These are phyloP conservation scores for Microtus pennsylvanicus DNA, from an alignment of 2,113 vertebrate species.

Conservation along the genomic window DNA sequence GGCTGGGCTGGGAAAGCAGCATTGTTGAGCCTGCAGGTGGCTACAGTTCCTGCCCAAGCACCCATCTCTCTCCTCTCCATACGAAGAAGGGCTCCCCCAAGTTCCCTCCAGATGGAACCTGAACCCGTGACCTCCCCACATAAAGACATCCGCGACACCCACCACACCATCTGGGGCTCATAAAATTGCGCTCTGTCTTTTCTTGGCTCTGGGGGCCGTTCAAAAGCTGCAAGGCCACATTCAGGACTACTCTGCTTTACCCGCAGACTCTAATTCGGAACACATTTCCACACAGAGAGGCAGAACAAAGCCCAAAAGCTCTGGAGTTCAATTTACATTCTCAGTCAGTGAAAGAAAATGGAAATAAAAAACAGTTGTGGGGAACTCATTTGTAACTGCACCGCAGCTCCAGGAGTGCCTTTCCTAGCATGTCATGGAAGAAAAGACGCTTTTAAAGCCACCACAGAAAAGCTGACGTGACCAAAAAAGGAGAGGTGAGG, in stretches of 20 bases:
- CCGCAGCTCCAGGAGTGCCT: slow-evolving; percentile 70
- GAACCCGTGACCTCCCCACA: slow-evolving; percentile 86
- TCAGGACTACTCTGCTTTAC: slow-evolving; percentile 85
- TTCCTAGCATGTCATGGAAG: slow-evolving; percentile 65
- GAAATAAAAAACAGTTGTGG: slow-evolving; percentile 90
- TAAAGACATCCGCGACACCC: slow-evolving; percentile 89
- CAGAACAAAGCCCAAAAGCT: slow-evolving; percentile 90
- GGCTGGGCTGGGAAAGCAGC: slow-evolving; percentile 55
- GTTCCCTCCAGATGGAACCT: slow-evolving; percentile 87
- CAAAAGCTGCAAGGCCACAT: slow-evolving; percentile 85
- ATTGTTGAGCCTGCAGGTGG: slow-evolving; percentile 77
- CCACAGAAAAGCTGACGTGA: slow-evolving; percentile 46
- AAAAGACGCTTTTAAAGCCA: slow-evolving; percentile 68
- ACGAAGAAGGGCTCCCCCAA: slow-evolving; percentile 78
- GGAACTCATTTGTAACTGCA: slow-evolving; percentile 81
- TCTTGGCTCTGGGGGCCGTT: slow-evolving; percentile 83
- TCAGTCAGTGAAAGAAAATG: slow-evolving; percentile 89
- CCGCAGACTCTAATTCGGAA: slow-evolving; percentile 88
- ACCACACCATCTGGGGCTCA: slow-evolving; percentile 89
- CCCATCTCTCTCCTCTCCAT: slow-evolving; percentile 82
- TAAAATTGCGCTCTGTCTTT: slow-evolving; percentile 88
- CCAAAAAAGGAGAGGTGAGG: slow-evolving; percentile 56
- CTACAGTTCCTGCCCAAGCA: slow-evolving; percentile 78
- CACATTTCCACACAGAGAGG: slow-evolving; percentile 86
- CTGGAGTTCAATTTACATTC: slow-evolving; percentile 89